Base-by-base conservation (phyloP, 2,888 invertebrate species). In the Dryocosmus kuriphilus region DNA sequence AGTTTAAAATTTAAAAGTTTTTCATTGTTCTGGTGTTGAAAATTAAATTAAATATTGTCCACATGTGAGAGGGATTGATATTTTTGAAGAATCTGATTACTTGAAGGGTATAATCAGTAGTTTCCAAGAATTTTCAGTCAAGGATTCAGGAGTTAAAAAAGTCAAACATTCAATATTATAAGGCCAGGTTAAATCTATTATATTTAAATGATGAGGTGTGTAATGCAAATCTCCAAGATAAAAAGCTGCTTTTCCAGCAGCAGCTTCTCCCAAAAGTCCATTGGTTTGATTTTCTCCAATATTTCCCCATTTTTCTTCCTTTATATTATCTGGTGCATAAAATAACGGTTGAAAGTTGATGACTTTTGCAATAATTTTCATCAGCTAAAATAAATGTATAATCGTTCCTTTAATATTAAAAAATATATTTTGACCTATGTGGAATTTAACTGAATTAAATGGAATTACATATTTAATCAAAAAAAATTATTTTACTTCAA, bases 131-230 rank as follows among this genome's bases (percentile, higher is more conserved):
- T 96, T 96, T 88, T 97, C 96, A 1, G 94, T 94, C 24, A 95
- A 92, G 0, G 96, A 94, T 91, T 97, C 97, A 0, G 97, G 97
- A 0, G 97, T 97, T 24, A 97, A 90, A 87, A 97, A 97, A 0
- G 97, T 97, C 86, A 97, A 93, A 87, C 97, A 97, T 88, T 97
- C 96, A 0, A 95, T 94, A n/a, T 95, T 95, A 82, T 97, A 97
- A 0, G 97, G 96, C 67, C 94, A 93, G 75, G 95, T 95, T 57
- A 97, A 91, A 89, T 97, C 97, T 85, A 96, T 94, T 63, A 95
- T 90, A 71, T 94, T 93, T 67, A 95, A 89, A 85, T 96, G 94
- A 85, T 94, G 94, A 0, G 94, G 94, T 0, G 95, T 96, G 82
- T 96, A 95, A 89, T 97, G 95, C 35, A 97, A 92, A 91, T 97